A percentile compares a stretch with the other conserved stretches of the same genome.
Evolutionary conservation across 2,113 vertebrate genomes (phyloP).

Genomic region (Dendrocopos noguchii): DNA sequence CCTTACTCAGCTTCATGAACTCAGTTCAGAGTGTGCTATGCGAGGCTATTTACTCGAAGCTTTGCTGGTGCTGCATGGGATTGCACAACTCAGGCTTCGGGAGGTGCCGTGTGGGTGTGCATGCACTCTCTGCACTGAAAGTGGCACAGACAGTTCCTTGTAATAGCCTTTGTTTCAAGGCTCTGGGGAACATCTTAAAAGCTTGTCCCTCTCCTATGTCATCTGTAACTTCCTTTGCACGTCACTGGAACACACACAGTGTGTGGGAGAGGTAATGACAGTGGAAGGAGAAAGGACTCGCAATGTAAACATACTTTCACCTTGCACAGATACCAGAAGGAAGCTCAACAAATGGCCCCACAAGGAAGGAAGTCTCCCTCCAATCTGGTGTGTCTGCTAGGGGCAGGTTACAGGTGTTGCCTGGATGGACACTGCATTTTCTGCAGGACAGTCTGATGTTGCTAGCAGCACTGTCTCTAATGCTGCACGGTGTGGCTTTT

Average conservation of each 20-base stretch:
- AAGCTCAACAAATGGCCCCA: not conserved
- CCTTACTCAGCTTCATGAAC: not conserved
- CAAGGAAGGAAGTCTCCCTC: not conserved
- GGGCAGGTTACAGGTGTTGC: not conserved
- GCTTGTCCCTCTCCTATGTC: conserved; percentile 11
- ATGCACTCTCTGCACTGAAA: not conserved
- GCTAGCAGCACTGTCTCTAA: not conserved
- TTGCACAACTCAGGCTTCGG: not conserved
- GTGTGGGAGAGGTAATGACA: conserved; percentile 33
- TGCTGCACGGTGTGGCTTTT: not conserved
- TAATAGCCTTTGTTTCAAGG: conserved; percentile 18
- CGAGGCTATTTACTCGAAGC: not conserved
- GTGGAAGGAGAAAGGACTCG: conserved; percentile 32
- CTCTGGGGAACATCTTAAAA: conserved; percentile 2
- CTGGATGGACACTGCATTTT: not conserved
- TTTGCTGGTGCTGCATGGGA: not conserved
- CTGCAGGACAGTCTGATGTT: not conserved
- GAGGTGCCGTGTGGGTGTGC: not conserved
- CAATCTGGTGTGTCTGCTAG: not conserved
- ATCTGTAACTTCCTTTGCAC: conserved; percentile 16
- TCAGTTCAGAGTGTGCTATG: not conserved
- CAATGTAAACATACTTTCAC: conserved; percentile 24
- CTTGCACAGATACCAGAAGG: not conserved
- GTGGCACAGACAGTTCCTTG: conserved; percentile 26
- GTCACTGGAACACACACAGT: conserved; percentile 7